Percentiles rank a stretch among this genome's conserved stretches.
Conservation (phyloP, 2,888 invertebrate genomes). For the Desoria tigrina region DNA sequence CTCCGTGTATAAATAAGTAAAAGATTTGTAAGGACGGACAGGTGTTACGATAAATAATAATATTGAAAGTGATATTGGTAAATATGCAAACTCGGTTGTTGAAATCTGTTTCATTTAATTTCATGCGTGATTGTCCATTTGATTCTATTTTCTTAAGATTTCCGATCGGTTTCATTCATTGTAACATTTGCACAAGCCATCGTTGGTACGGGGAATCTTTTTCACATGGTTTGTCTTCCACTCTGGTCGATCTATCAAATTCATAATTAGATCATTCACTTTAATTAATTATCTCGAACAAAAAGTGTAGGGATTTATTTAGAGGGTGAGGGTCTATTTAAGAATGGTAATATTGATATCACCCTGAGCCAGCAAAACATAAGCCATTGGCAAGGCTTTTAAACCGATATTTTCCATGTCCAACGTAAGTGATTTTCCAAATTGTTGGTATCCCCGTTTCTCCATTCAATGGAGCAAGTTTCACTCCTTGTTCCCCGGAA, state of each 20-base stretch:
- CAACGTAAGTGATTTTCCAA: slow-evolving; percentile 34
- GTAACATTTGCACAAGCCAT: slow-evolving; percentile 16
- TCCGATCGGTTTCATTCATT: too few relatives aligned
- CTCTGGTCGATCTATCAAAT: neutral
- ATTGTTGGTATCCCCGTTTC: slow-evolving; percentile 11
- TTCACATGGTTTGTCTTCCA: slow-evolving; percentile 15
- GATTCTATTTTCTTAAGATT: too few relatives aligned
- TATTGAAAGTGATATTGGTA: too few relatives aligned
- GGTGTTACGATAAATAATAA: too few relatives aligned
- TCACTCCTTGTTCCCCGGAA: slow-evolving; percentile 19
- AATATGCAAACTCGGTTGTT: too few relatives aligned
- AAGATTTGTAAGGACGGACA: too few relatives aligned
- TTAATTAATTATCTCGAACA: too few relatives aligned
- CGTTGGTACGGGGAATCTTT: slow-evolving; percentile 17
- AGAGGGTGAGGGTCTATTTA: neutral
- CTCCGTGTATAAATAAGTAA: too few relatives aligned
- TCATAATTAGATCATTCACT: too few relatives aligned
- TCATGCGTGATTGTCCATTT: too few relatives aligned
- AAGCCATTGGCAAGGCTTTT: slow-evolving; percentile 10
- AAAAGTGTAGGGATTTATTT: too few relatives aligned
- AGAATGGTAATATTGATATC: neutral
- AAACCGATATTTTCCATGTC: slow-evolving; percentile 36
- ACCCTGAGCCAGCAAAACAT: slow-evolving; percentile 27
- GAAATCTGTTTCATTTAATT: too few relatives aligned
- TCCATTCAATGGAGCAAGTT: slow-evolving; percentile 20